Evolutionary conservation across 2,113 vertebrate genomes (phyloP).

Genomic region (Seriola dumerili): DNA sequence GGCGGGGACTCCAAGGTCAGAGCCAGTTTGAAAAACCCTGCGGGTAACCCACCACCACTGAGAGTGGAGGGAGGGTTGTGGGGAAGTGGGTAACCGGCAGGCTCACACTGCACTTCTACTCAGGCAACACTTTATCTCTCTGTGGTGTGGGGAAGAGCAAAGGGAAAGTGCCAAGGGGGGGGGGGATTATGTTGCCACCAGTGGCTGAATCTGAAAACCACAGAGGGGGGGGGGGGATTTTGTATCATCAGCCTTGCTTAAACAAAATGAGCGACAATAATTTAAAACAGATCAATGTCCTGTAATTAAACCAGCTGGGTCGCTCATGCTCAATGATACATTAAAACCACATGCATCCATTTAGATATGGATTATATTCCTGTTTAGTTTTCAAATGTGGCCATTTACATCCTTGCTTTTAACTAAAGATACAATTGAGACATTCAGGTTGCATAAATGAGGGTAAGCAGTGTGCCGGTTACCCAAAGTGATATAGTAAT

Average conservation of each 20-base stretch:
- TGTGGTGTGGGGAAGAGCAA: slow-evolving; percentile 19
- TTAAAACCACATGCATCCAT: neutral
- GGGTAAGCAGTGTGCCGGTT: slow-evolving; percentile 93
- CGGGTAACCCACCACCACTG: slow-evolving; percentile 88
- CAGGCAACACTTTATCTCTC: slow-evolving; percentile 68
- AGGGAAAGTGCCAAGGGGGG: slow-evolving; percentile 5
- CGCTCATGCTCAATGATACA: neutral
- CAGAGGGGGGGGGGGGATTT: slow-evolving; percentile 22
- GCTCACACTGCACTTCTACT: slow-evolving; percentile 75
- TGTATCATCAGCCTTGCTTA: neutral
- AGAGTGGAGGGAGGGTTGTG: slow-evolving; percentile 83
- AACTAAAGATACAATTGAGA: slow-evolving; percentile 13
- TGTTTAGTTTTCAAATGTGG: slow-evolving; percentile 16
- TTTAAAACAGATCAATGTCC: slow-evolving; percentile 31
- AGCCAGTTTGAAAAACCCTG: slow-evolving; percentile 95
- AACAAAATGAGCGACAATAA: slow-evolving; percentile 4
- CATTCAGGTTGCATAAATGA: slow-evolving; percentile 62
- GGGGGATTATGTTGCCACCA: neutral
- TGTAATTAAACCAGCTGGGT: slow-evolving; percentile 37
- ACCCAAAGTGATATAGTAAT: slow-evolving; percentile 98
- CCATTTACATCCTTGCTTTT: neutral
- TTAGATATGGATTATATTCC: slow-evolving; percentile 14
- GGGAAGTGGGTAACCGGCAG: slow-evolving; percentile 92
- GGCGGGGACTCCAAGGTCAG: slow-evolving; percentile 99
- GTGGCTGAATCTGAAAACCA: slow-evolving; percentile 29